Conservation (phyloP, 2,113 vertebrate genomes). For the Hippocampus comes region DNA sequence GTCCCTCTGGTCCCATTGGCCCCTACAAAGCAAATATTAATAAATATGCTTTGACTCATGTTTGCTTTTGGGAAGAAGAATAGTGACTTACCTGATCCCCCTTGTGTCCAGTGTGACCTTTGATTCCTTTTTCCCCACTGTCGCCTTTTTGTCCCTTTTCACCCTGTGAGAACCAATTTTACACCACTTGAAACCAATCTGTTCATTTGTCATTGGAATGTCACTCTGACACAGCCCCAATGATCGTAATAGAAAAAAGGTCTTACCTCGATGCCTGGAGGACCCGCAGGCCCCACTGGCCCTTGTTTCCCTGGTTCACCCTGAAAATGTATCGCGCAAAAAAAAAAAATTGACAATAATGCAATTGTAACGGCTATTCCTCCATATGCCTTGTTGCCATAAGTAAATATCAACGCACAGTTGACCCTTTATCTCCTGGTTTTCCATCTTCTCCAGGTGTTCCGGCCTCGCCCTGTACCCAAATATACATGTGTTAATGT, state of each 20-base stretch:
- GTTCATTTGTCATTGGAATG: background rate
- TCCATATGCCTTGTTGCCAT: background rate
- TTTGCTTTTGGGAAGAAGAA: background rate
- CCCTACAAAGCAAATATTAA: constrained; percentile 52
- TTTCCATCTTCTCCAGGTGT: constrained; percentile 66
- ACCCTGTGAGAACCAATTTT: constrained; percentile 54
- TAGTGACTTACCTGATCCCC: constrained; percentile 68
- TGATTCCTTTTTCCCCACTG: constrained; percentile 68
- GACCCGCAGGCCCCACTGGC: constrained; percentile 63
- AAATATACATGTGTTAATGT: background rate
- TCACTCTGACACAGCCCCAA: background rate
- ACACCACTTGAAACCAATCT: background rate
- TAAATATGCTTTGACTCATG: background rate
- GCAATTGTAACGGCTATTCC: too few species aligned
- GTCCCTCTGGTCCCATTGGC: constrained; percentile 64
- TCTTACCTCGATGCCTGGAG: constrained; percentile 65
- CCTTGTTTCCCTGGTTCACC: constrained; percentile 75
- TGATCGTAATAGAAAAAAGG: background rate
- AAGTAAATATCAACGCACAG: constrained; percentile 53
- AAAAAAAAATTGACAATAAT: background rate
- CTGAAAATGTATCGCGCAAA: constrained; percentile 37
- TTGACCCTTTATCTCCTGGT: constrained; percentile 67
- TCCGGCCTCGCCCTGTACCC: constrained; percentile 66
- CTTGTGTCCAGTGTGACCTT: constrained; percentile 76
- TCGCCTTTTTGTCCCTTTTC: constrained; percentile 70